These are phyloP conservation scores for Halesus radiatus DNA, from an alignment of 1,140 invertebrate species.

Conservation along the genomic window DNA sequence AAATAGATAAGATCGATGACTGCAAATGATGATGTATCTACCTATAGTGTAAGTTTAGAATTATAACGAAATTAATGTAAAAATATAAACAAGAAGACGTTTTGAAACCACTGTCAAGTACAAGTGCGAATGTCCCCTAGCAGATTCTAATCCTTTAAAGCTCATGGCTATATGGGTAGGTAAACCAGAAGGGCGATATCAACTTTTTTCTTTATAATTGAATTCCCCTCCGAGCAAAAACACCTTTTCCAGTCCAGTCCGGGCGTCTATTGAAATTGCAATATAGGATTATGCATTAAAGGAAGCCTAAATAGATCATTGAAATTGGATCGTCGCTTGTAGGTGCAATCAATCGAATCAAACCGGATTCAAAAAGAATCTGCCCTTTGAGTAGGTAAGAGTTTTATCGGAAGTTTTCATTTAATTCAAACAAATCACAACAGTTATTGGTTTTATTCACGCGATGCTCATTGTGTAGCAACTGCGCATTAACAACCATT, in stretches of 20 bases:
- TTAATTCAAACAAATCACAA: too few species aligned
- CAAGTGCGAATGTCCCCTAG: slow-evolving; percentile 17
- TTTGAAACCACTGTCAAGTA: not conserved
- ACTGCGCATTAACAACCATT: too few species aligned
- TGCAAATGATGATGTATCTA: too few species aligned
- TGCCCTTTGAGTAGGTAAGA: too few species aligned
- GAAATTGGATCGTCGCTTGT: not conserved
- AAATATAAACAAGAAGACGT: not conserved
- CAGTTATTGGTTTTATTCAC: too few species aligned
- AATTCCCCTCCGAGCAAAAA: slow-evolving; percentile 23
- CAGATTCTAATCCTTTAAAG: slow-evolving; percentile 27
- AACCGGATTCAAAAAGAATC: too few species aligned
- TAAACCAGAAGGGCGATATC: slow-evolving; percentile 26
- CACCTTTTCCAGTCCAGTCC: slow-evolving; percentile 32
- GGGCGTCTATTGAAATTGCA: slow-evolving; percentile 27
- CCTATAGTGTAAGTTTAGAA: too few species aligned
- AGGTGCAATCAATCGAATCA: too few species aligned
- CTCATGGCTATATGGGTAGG: not conserved
- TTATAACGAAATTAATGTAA: too few species aligned
- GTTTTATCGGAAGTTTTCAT: too few species aligned
- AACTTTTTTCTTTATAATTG: slow-evolving; percentile 16
- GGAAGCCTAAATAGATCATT: slow-evolving; percentile 31
- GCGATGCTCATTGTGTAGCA: too few species aligned
- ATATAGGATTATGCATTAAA: slow-evolving; percentile 36
- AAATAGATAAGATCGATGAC: too few species aligned